Evolutionary conservation across 2,113 vertebrate genomes (phyloP), one percentile per base, ranked within the genome.

Genomic region (Spizaetus ornatus): DNA sequence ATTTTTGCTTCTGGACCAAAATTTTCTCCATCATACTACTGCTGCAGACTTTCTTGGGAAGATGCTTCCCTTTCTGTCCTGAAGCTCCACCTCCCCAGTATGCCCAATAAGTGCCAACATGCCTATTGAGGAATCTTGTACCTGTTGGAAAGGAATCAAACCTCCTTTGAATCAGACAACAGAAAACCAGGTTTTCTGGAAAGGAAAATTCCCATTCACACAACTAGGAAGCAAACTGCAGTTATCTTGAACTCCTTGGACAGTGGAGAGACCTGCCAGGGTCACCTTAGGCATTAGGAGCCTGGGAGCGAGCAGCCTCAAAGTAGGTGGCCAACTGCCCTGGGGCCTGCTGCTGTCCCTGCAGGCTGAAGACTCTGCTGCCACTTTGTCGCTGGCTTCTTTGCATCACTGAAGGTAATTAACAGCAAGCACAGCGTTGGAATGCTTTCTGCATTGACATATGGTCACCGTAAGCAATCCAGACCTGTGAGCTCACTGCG

Each of bases 141-240:
- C 11, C 27, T 65, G 27, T 63, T 55, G 48, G 72, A 77, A 86
- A 63, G 43, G n/a, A 93, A 69, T 42, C 7, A 63, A 86, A 48
- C 16, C 27, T 61, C n/a, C n/a, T 73, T 86, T 69, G 50, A 83
- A 43, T 32, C 29, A 69, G 26, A 43, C 22, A 72, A 69, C 1
- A 72, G 58, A 69, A 83, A 72, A 45, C 45, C 52, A 11, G 13
- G 29, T 47, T 76, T 82, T 50, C 50, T 62, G 76, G 76, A 76
- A 62, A 80, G 13, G 8, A 91, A 74, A 56, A 67, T 71, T 80
- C 62, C 71, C 32, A 52, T 66, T 84, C 0, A 0, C 0, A 0
- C 34, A 67, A 58, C 10, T 47, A 74, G 36, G 67, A 80, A 83
- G 23, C 38, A 53, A 86, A 76, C 12, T 53, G 27, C 58, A 89